These are phyloP conservation scores for Orthosia incerta DNA, from an alignment of 2,888 invertebrate genomes.

Conservation along the genomic window DNA sequence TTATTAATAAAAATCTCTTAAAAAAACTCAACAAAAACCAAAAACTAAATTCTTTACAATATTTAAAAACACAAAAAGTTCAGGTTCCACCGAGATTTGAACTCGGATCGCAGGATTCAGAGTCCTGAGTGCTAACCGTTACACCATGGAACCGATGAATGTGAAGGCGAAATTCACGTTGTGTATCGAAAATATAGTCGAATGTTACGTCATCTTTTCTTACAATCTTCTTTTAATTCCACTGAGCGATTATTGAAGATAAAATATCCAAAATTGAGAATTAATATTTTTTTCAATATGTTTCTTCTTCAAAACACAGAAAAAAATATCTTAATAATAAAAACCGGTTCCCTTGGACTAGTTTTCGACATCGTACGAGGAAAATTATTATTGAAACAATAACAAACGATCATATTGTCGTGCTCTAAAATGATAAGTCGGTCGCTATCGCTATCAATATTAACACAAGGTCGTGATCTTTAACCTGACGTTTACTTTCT, in stretches of 20 bases:
- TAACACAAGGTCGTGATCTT: background rate
- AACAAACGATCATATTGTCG: background rate
- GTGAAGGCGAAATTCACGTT: constrained; percentile 49
- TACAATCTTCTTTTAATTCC: background rate
- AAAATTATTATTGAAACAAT: background rate
- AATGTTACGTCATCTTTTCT: background rate
- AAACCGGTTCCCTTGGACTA: constrained; percentile 7
- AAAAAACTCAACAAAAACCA: background rate
- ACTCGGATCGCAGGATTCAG: constrained; percentile 96
- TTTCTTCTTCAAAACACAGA: no score
- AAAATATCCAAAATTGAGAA: background rate
- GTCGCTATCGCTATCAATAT: constrained; percentile 6
- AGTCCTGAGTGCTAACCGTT: constrained; percentile 96
- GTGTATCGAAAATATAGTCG: constrained; percentile 3
- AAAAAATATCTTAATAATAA: background rate
- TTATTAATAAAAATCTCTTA: background rate
- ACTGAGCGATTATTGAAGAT: background rate
- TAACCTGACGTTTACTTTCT: constrained; percentile 22
- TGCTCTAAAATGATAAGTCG: constrained; percentile 6
- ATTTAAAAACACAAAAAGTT: constrained; percentile 66
- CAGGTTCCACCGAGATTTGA: constrained; percentile 95
- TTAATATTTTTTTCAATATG: no score
- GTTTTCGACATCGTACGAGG: background rate
- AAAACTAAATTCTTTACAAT: background rate
- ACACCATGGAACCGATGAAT: constrained; percentile 89